These are phyloP conservation scores for Anguilla marmorata DNA, from an alignment of 2,797 vertebrate genomes.

Conservation along the genomic window DNA sequence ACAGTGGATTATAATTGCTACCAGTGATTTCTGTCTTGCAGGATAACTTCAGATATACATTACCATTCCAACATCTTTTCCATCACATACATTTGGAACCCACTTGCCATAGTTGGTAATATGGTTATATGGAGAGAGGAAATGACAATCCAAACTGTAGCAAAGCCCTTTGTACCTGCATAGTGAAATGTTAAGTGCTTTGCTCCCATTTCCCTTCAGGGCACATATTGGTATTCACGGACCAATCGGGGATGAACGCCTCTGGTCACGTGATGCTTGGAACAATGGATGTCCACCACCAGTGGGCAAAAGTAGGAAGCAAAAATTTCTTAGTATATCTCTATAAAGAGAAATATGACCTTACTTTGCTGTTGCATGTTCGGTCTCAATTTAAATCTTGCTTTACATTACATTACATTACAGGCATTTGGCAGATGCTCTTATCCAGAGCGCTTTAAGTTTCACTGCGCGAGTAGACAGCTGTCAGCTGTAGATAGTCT, in stretches of 20 bases:
- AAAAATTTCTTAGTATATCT: constrained; percentile 6
- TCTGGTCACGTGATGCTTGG: constrained; percentile 90
- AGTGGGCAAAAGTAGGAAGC: constrained; percentile 87
- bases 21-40: neutral
- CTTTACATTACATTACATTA: neutral
- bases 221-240: constrained; percentile 84
- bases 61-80: neutral
- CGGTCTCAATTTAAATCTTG: neutral
- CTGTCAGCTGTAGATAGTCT: neutral
- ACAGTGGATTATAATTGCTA: too few species aligned
- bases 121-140: neutral
- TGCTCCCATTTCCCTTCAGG: constrained; percentile 64
- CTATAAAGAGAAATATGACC: constrained; percentile 2
- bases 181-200: neutral
- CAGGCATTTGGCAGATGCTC: neutral
- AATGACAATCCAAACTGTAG: neutral
- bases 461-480: neutral
- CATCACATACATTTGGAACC: neutral
- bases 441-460: neutral
- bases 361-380: neutral
- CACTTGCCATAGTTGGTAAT: neutral
- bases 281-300: constrained; percentile 94
- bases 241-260: constrained; percentile 90
- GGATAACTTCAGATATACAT: neutral
- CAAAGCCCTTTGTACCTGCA: neutral